Evolutionary conservation across 2,888 invertebrate genomes (phyloP).

Genomic region (Ischnus inquisitorius): DNA sequence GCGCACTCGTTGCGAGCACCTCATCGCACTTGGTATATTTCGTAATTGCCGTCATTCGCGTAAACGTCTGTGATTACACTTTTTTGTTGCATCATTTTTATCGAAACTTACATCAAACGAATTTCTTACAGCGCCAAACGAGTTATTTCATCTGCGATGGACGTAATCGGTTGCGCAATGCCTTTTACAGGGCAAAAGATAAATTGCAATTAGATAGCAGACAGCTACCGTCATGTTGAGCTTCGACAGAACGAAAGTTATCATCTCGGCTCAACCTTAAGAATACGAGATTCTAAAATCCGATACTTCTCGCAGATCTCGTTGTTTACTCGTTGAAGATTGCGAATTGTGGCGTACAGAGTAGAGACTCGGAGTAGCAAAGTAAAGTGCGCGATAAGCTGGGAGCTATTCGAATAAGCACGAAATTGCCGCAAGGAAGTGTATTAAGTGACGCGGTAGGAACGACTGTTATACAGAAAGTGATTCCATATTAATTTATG

Average conservation of each 20-base stretch:
- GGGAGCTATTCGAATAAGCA: conserved; percentile 10
- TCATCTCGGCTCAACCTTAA: background rate
- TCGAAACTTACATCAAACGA: background rate
- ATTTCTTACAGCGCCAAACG: background rate
- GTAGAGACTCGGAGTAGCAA: background rate
- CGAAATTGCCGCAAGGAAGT: conserved; percentile 3
- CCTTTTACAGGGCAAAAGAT: background rate
- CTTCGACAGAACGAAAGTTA: background rate
- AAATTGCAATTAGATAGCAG: background rate
- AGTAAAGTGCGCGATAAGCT: conserved; percentile 14
- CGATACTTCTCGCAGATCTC: conserved; percentile 11
- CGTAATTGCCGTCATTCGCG: conserved; percentile 1
- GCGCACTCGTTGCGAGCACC: background rate
- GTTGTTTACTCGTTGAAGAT: conserved; percentile 47
- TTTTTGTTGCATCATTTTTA: background rate
- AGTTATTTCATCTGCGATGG: background rate
- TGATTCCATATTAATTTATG: conserved; percentile 5
- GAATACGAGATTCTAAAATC: conserved; percentile 45
- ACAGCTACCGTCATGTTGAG: background rate
- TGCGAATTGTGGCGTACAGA: background rate
- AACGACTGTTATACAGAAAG: background rate
- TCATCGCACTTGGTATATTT: background rate
- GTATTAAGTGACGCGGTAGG: conserved; percentile 10
- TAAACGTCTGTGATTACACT: background rate
- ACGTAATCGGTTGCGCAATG: background rate